Evolutionary conservation across 2,113 vertebrate genomes (phyloP), one percentile per base, ranked within the genome.

Genomic region (Cottus gobio): DNA sequence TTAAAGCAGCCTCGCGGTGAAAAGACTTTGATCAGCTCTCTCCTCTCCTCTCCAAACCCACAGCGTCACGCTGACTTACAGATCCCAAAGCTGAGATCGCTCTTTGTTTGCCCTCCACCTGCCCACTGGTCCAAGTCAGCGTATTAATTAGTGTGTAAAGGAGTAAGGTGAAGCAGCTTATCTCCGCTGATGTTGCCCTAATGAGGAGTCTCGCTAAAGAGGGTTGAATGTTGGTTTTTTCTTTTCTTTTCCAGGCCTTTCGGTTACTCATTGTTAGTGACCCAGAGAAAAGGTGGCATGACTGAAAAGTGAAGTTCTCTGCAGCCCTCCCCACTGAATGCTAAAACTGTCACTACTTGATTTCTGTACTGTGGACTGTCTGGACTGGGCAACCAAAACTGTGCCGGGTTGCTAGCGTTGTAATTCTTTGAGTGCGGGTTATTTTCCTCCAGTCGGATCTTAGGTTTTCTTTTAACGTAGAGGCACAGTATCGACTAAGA

Each of bases 1-100:
- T 95, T 90, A 93, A 75, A 81, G 86, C 86, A 7, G 85, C 63
- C 71, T 61, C 52, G 86, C 75, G 22, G 85, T 84, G 82, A 92
- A 90, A 88, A 87, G 77, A 80, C 93, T 94, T 94, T 95, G 94
- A 95, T 95, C 94, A 91, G 77, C 77, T 71, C 88, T 66, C 22
- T 86, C 71, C 74, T 76, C 81, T 87, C 68, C 74, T 85, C 85
- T 90, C 56, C 88, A 52, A 91, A 82, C 79, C 73, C 77, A 74
- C 74, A 72, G 67, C 37, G 37, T 84, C 86, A 73, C 42, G 85
- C 77, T 76, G 65, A 64, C 83, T 80, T 83, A 77, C 63, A 84
- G 24, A 83, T 64, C 42, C 68, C 58, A 5, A 7, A 82, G 79
- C 58, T 83, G 77, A 88, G 77, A 65, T 31, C 10, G 0, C 75